Percentiles rank a stretch among this genome's conserved stretches.
Evolutionary conservation across 1,140 invertebrate species (phyloP).

Genomic region (Bombus terrestris): DNA sequence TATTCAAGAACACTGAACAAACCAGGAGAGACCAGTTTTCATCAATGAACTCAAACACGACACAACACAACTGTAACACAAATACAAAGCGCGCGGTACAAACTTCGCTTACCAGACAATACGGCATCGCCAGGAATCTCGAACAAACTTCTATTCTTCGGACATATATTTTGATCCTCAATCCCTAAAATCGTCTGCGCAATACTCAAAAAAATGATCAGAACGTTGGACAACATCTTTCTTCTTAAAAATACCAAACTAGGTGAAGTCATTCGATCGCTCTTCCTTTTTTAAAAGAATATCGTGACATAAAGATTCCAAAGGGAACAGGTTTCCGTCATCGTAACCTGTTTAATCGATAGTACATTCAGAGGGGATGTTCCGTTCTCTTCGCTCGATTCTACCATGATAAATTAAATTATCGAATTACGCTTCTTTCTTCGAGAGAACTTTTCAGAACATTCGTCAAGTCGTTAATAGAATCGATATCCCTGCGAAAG

Average conservation of each 20-base stretch:
- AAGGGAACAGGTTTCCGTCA: neutral
- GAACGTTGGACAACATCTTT: slow-evolving; percentile 32
- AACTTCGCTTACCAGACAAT: slow-evolving; percentile 70
- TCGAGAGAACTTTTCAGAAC: neutral
- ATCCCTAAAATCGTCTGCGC: slow-evolving; percentile 42
- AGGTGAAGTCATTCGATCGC: too few relatives aligned
- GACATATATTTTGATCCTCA: slow-evolving; percentile 60
- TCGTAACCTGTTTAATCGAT: slow-evolving; percentile 71
- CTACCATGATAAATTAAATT: neutral
- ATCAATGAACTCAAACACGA: neutral
- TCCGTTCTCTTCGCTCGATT: neutral
- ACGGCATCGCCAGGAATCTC: slow-evolving; percentile 76
- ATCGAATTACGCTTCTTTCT: neutral
- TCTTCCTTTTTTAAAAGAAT: neutral
- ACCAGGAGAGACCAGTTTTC: neutral
- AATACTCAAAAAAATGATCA: slow-evolving; percentile 40
- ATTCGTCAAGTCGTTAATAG: neutral
- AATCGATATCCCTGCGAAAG: too few relatives aligned
- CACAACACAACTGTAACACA: too few relatives aligned
- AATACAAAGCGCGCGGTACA: neutral
- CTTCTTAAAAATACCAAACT: too few relatives aligned
- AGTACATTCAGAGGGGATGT: slow-evolving; percentile 23
- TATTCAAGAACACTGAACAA: slow-evolving; percentile 78
- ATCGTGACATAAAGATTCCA: neutral
- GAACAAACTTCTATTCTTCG: slow-evolving; percentile 69